These are phyloP conservation scores for Eublepharis macularius DNA, from an alignment of 2,113 vertebrate genomes.

Conservation along the genomic window DNA sequence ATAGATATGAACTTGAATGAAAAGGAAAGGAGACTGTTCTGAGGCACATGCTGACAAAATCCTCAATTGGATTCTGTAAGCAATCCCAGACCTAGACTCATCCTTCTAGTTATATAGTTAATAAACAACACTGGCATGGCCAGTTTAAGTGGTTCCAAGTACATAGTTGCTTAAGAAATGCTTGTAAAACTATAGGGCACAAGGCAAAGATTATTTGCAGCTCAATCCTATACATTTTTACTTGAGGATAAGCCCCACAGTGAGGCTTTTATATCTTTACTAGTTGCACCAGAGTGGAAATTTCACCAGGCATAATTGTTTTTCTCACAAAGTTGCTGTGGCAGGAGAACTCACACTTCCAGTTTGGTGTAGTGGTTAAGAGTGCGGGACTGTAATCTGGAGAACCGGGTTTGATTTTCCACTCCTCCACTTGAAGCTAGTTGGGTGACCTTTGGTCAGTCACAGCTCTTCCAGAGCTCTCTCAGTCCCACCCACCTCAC, in stretches of 20 bases:
- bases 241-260: background rate
- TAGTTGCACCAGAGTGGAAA: too few relatives aligned
- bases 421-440: too few relatives aligned
- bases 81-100: background rate
- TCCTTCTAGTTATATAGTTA: background rate
- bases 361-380: too few relatives aligned
- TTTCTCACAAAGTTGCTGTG: background rate
- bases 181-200: background rate
- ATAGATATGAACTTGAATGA: background rate
- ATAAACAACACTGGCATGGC: constrained; percentile 25
- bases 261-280: background rate
- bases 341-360: background rate
- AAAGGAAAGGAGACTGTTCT: constrained; percentile 9
- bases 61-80: background rate
- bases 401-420: too few relatives aligned
- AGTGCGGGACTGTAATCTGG: too few relatives aligned
- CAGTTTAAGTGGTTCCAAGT: background rate
- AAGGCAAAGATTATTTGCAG: background rate
- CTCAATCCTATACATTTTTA: background rate
- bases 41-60: background rate
- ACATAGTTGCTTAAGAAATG: background rate
- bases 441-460: too few relatives aligned
- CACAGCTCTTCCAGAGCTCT: too few relatives aligned
- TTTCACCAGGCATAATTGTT: background rate
- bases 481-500: too few relatives aligned